Evolutionary conservation across 2,113 vertebrate species (phyloP).

Genomic region (Ursus arctos): DNA sequence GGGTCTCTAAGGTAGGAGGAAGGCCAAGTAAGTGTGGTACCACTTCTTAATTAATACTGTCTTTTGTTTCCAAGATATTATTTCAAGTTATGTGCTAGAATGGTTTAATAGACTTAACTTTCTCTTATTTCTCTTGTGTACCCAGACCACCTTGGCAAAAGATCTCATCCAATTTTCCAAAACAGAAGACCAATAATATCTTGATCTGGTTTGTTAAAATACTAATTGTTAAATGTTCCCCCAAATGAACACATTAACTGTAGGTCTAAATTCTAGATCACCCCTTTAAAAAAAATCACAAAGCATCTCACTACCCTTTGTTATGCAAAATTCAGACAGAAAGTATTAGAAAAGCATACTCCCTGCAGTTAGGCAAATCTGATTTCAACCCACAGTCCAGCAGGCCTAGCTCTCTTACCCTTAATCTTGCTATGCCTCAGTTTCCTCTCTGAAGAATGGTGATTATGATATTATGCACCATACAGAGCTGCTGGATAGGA

Average conservation of each 20-base stretch:
- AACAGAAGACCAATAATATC: neutral
- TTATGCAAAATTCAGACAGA: neutral
- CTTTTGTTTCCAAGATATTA: slow-evolving; percentile 25
- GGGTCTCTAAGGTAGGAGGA: neutral
- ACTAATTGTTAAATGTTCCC: neutral
- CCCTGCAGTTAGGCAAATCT: neutral
- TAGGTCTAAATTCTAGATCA: slow-evolving; percentile 3
- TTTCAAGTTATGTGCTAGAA: neutral
- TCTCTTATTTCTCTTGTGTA: neutral
- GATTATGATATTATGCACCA: neutral
- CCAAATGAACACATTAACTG: neutral
- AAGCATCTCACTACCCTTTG: neutral
- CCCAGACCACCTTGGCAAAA: neutral
- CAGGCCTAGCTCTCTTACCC: neutral
- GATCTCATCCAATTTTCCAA: neutral
- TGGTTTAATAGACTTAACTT: neutral
- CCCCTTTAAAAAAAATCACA: neutral
- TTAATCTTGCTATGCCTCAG: neutral
- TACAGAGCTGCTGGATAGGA: neutral
- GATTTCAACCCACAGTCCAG: neutral
- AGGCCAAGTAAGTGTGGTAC: neutral
- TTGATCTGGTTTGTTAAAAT: neutral
- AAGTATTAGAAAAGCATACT: neutral
- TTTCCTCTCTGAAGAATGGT: neutral
- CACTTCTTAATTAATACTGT: neutral